Base-by-base conservation (phyloP, 2,888 invertebrate species). In the Drosophila pseudotakahashii region DNA sequence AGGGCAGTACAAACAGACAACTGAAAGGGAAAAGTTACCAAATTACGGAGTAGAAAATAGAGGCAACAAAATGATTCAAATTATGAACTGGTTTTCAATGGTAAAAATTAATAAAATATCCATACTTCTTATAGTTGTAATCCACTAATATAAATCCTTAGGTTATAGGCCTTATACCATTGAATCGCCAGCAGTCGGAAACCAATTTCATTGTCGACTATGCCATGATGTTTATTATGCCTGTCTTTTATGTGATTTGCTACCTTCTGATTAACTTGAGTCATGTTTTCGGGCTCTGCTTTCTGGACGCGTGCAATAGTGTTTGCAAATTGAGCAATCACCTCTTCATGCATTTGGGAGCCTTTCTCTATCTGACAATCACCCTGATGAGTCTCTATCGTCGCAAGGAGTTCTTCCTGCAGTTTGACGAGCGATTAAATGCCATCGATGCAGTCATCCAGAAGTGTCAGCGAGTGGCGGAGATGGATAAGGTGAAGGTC, bases 341-440 rank as follows among this genome's bases (percentile, higher is more conserved):
- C n/a, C 80, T 92, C 0, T 89, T 91, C 16, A 84, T 89, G 69
- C 80, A 90, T 45, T 37, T 91, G 69, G 92, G 91, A 0, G 79
- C 89, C 10, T 89, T 88, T 41, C 83, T 92, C 4, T 91, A 91
- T 47, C 26, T 89, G 10, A 79, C 78, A 5, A 79, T 87, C 13
- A 80, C 75, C 14, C 4, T 82, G 7, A 19, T 91, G 39, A 89
- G 89, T n/a, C 30, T 92, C 1, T 74, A 81, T 39, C 89, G 91
- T 0, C 89, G 91, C 7, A 91, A 91, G 39, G 63, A 75, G 10
- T 91, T 91, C 58, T 92, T 87, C 50, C 68, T 84, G 13, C 80
- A 88, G 16, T 91, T 91, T 60, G 76, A 89, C 41, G 67, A 75
- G 32, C 81, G 81, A 13, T 53, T 91, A 2, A 41, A 76, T 2